phyloP scores from a whole-genome alignment of 2,113 vertebrate genomes.

The Progne subis region DNA sequence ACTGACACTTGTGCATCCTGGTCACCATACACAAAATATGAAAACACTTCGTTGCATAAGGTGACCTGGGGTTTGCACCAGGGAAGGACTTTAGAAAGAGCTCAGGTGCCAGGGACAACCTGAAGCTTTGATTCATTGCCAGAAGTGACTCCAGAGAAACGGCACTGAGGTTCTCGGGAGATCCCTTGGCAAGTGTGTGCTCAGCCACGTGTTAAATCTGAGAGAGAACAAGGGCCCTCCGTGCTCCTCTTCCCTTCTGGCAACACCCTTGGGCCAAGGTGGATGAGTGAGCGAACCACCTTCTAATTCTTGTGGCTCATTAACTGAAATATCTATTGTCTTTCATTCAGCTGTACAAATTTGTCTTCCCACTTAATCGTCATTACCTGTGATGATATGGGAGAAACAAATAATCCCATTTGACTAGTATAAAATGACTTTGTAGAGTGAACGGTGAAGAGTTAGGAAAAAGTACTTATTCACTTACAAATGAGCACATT shows the following conservation, averaged over 20 bases:
- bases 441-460: background rate
- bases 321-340: background rate
- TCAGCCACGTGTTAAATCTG: background rate
- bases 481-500: background rate
- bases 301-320: background rate
- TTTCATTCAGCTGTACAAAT: background rate
- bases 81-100: background rate
- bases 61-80: background rate
- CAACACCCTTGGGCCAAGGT: background rate
- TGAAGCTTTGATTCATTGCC: background rate
- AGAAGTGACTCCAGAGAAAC: background rate
- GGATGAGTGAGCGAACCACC: background rate
- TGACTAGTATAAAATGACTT: background rate
- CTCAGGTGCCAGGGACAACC: background rate
- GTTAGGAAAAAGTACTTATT: background rate
- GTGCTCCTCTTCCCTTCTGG: background rate
- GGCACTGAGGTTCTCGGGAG: background rate
- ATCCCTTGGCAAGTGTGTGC: background rate
- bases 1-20: background rate
- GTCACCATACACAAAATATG: background rate
- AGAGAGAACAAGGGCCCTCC: background rate
- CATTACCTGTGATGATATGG: background rate
- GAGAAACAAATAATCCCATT: slow-evolving; percentile 12
- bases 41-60: background rate
- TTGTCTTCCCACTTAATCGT: background rate